Evolutionary conservation across 2,888 invertebrate species (phyloP).

Genomic region (Napeogenes inachia): DNA sequence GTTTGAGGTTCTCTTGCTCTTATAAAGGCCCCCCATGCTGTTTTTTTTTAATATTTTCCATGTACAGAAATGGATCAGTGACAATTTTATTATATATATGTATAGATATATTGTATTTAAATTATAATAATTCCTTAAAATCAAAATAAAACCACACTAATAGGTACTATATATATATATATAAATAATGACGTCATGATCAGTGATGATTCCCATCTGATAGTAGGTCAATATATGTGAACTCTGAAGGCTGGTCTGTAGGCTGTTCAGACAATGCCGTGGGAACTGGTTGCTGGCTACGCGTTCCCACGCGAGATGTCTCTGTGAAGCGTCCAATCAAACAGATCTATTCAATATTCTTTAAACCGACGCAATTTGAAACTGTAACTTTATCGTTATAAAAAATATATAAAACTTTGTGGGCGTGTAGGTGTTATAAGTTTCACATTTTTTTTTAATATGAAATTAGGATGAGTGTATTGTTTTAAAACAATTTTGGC

Average conservation of each 20-base stretch:
- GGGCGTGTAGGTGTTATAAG: too few species aligned
- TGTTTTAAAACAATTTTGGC: too few species aligned
- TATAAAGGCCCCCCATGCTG: too few species aligned
- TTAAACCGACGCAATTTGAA: conserved; percentile 18
- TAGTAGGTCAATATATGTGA: conserved; percentile 40
- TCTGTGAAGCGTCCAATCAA: conserved; percentile 22
- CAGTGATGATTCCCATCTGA: conserved; percentile 20
- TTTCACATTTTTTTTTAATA: too few species aligned
- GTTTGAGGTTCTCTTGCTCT: too few species aligned
- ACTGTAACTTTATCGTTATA: neutral
- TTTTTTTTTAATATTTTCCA: too few species aligned
- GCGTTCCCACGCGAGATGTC: conserved; percentile 45
- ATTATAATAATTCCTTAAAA: neutral
- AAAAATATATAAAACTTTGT: too few species aligned
- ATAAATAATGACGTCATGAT: too few species aligned
- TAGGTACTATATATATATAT: neutral
- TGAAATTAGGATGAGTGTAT: too few species aligned
- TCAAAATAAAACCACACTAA: neutral
- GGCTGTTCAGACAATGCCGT: conserved; percentile 48
- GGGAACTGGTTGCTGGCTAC: conserved; percentile 43
- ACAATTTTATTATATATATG: neutral
- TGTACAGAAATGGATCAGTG: too few species aligned
- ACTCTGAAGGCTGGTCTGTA: conserved; percentile 39
- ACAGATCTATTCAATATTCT: conserved; percentile 27
- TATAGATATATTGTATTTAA: neutral